Conservation (phyloP, 1,140 invertebrate species). For the Contarinia nasturtii region DNA sequence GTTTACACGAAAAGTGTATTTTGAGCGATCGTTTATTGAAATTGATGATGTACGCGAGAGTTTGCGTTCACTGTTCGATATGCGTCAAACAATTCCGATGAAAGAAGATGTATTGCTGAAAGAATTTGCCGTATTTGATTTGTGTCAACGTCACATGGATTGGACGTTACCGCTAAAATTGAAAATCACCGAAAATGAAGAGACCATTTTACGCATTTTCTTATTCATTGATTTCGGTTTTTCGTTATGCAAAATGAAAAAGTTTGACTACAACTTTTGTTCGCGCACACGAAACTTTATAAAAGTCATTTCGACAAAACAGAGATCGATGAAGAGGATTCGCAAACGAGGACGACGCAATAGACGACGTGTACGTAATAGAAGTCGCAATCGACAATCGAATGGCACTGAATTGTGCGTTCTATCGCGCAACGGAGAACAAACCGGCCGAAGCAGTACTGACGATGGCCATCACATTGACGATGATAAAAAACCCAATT, state of each 20-base stretch:
- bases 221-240: conserved; percentile 54
- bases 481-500: conserved; percentile 9
- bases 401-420: neutral
- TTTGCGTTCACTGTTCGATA: conserved; percentile 21
- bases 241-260: conserved; percentile 23
- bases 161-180: conserved; percentile 39
- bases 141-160: conserved; percentile 41
- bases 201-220: conserved; percentile 41
- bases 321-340: conserved; percentile 30
- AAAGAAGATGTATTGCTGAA: conserved; percentile 51
- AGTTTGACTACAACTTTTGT: conserved; percentile 23
- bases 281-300: conserved; percentile 31
- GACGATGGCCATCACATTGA: conserved; percentile 4
- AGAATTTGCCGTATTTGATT: conserved; percentile 42
- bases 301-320: conserved; percentile 35
- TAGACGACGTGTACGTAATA: conserved; percentile 10
- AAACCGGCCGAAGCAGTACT: neutral
- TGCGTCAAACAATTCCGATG: conserved; percentile 37
- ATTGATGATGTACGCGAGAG: conserved; percentile 17
- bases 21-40: conserved; percentile 17
- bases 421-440: neutral
- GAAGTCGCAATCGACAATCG: neutral
- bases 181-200: conserved; percentile 37
- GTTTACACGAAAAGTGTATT: conserved; percentile 22
- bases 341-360: conserved; percentile 22